Conservation (phyloP, 1,140 invertebrate genomes). For the Trichonephila inaurata region DNA sequence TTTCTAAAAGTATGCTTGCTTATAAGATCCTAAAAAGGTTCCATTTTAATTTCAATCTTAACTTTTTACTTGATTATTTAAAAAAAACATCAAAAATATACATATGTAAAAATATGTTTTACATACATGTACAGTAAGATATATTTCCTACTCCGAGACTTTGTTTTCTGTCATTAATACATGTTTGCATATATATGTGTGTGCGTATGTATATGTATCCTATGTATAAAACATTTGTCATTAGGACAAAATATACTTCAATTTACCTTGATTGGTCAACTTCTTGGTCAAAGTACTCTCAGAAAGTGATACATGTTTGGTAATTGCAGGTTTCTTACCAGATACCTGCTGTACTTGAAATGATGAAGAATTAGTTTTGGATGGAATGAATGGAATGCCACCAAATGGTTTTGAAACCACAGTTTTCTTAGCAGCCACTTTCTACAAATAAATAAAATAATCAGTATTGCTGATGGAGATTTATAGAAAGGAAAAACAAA, state of each 20-base stretch:
- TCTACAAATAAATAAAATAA: not conserved
- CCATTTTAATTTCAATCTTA: too few species aligned
- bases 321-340: not conserved
- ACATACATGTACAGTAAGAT: too few species aligned
- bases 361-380: not conserved
- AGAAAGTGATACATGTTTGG: not conserved
- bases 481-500: not conserved
- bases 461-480: not conserved
- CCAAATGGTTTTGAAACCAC: not conserved
- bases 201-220: too few species aligned
- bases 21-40: too few species aligned
- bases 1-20: too few species aligned
- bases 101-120: too few species aligned
- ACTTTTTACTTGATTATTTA: too few species aligned
- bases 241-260: not conserved
- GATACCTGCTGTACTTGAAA: not conserved
- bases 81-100: too few species aligned
- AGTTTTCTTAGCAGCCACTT: not conserved
- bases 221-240: too few species aligned
- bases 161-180: too few species aligned
- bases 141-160: too few species aligned
- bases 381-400: constrained; percentile 55
- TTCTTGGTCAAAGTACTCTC: constrained; percentile 1
- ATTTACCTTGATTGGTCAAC: not conserved
- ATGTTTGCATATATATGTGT: too few species aligned